Conservation (phyloP, 2,113 vertebrate species). For the Penelope pileata region DNA sequence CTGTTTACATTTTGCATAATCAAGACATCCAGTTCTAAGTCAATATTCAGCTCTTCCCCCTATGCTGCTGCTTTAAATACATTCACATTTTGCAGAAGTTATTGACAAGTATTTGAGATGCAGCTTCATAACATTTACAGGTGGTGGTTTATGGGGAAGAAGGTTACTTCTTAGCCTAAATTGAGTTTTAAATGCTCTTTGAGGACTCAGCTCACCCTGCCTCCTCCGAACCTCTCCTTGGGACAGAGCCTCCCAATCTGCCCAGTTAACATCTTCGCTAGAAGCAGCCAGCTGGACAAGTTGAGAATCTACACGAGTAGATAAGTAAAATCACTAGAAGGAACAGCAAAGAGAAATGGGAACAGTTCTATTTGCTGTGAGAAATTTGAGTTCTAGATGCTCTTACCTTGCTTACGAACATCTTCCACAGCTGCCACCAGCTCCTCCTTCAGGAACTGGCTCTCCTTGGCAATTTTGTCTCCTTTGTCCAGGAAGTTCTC, state of each 20-base stretch:
- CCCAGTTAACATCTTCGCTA: neutral
- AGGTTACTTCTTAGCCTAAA: neutral
- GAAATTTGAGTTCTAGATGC: neutral
- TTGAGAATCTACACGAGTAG: fast-evolving
- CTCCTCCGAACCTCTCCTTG: neutral
- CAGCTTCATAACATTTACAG: neutral
- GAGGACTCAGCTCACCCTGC: neutral
- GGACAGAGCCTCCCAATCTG: neutral
- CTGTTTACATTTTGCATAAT: conserved; percentile 32
- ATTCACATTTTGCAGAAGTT: neutral
- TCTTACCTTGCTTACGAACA: conserved; percentile 96
- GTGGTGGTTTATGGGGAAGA: neutral
- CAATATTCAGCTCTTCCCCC: conserved; percentile 29
- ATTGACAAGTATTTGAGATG: neutral
- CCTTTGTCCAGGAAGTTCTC: conserved; percentile 98
- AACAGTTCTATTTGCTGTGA: neutral
- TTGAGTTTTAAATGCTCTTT: neutral
- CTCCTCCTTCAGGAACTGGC: conserved; percentile 97
- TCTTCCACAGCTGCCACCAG: conserved; percentile 96
- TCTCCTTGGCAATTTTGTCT: conserved; percentile 98
- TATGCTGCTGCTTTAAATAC: neutral
- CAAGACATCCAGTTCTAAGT: neutral
- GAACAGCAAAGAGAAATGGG: neutral
- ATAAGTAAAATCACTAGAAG: neutral
- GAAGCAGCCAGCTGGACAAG: neutral